Evolutionary conservation across 2,888 invertebrate species (phyloP).

Genomic region (Dorcus parallelipipedus): DNA sequence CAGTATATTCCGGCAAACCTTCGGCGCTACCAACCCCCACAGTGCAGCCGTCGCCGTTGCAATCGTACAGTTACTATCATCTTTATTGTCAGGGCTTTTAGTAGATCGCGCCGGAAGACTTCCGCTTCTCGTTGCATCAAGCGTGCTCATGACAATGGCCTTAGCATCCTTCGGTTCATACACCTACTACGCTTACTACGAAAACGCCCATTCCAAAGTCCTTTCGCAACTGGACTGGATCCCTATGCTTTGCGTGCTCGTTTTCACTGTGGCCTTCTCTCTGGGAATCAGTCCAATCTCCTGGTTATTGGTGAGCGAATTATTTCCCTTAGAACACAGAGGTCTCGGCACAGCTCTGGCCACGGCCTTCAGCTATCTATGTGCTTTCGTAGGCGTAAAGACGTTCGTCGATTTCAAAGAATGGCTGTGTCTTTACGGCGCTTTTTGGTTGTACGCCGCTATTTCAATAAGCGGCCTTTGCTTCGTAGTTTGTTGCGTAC

Average conservation of each 20-base stretch:
- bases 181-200: conserved; percentile 68
- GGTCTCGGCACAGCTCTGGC: conserved; percentile 86
- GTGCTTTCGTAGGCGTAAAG: conserved; percentile 82
- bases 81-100: conserved; percentile 74
- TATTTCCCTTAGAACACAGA: conserved; percentile 78
- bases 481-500: conserved; percentile 82
- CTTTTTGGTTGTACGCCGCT: conserved; percentile 85
- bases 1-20: conserved; percentile 80
- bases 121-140: conserved; percentile 79
- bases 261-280: conserved; percentile 84
- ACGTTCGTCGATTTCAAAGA: conserved; percentile 81
- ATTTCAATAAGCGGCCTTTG: conserved; percentile 77
- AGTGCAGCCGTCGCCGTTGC: conserved; percentile 83
- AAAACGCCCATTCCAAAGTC: conserved; percentile 57
- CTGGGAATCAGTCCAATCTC: conserved; percentile 86
- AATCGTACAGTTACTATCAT: conserved; percentile 80
- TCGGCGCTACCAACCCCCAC: conserved; percentile 77
- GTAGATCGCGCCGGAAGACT: conserved; percentile 84
- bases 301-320: conserved; percentile 78
- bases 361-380: conserved; percentile 81
- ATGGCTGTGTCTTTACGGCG: conserved; percentile 72
- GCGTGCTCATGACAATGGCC: conserved; percentile 82
- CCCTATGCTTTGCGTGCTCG: conserved; percentile 75
- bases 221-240: conserved; percentile 72
- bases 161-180: conserved; percentile 81